phyloP scores from a whole-genome alignment of 2,797 vertebrate species.

The Vespertilio murinus region DNA sequence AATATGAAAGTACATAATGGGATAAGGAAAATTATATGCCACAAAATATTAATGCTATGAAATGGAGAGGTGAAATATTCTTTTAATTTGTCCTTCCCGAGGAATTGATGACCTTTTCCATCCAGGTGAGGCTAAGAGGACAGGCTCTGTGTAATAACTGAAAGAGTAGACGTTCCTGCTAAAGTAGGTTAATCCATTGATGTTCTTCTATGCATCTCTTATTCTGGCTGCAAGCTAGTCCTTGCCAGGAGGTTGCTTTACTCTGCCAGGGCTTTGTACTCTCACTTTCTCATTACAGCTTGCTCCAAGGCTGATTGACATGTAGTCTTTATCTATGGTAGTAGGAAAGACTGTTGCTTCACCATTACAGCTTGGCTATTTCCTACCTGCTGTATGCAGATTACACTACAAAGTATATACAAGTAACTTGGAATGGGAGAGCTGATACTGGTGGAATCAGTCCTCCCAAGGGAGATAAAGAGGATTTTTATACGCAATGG shows the following conservation, averaged over 20 bases:
- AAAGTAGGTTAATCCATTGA: background rate
- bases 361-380: background rate
- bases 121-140: background rate
- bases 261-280: background rate
- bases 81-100: conserved; percentile 27
- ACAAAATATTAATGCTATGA: conserved; percentile 5
- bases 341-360: background rate
- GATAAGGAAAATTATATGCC: conserved; percentile 35
- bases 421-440: too few species aligned
- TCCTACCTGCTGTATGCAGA: background rate
- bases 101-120: background rate
- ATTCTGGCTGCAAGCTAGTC: background rate
- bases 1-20: background rate
- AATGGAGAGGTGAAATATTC: background rate
- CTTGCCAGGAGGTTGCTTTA: background rate
- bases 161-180: background rate
- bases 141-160: background rate
- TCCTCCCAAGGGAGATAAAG: background rate
- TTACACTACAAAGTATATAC: background rate
- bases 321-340: background rate
- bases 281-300: background rate
- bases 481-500: background rate
- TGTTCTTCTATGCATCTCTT: background rate
- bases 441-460: background rate
- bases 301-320: background rate